These are phyloP conservation scores for Lithophane ornitopus DNA, from an alignment of 2,888 invertebrate genomes.

Conservation along the genomic window DNA sequence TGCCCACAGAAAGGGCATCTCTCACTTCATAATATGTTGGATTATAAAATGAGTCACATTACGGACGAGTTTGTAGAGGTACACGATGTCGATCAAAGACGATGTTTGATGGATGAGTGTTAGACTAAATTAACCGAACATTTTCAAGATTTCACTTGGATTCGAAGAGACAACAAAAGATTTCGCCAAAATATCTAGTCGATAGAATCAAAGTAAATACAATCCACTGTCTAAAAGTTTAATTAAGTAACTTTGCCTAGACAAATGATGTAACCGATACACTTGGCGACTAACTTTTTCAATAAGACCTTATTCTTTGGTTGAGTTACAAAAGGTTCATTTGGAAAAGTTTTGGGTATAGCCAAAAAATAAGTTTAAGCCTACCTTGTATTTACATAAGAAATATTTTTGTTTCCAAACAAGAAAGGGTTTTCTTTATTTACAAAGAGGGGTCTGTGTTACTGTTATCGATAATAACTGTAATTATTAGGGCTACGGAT, in stretches of 20 bases:
- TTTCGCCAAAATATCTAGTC: neutral
- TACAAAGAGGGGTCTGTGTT: neutral
- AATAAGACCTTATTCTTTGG: conserved; percentile 39
- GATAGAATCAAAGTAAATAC: neutral
- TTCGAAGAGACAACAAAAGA: neutral
- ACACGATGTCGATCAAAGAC: neutral
- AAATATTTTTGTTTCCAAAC: neutral
- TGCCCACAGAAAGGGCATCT: neutral
- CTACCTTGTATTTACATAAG: conserved; percentile 1
- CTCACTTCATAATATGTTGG: neutral
- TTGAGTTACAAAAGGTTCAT: conserved; percentile 23
- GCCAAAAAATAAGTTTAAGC: conserved; percentile 29
- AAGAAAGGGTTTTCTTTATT: neutral
- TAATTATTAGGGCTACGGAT: neutral
- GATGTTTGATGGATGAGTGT: neutral
- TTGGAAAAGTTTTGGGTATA: conserved; percentile 34
- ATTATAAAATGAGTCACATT: neutral
- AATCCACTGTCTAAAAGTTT: conserved; percentile 27
- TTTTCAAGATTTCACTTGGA: neutral
- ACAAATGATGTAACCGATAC: conserved; percentile 38
- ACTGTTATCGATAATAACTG: neutral
- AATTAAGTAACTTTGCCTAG: conserved; percentile 49
- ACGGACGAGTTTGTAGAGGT: neutral
- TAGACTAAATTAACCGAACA: neutral
- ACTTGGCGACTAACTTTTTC: conserved; percentile 41